Base-by-base conservation (phyloP, 2,113 vertebrate species). In the Brachirus orientalis region DNA sequence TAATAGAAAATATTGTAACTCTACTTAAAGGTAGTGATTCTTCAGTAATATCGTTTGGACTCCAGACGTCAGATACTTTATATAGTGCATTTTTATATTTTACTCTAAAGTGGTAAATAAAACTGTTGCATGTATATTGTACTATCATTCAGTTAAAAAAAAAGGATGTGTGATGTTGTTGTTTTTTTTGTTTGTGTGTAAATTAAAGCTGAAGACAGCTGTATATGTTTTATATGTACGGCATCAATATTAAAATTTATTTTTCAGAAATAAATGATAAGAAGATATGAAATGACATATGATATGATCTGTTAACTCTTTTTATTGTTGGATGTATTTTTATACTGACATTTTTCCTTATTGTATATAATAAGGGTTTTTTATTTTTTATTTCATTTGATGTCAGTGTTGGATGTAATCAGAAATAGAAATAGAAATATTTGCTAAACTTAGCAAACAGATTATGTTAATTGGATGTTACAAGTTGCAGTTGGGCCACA, bases 241-340 rank as follows among this genome's bases (percentile, higher is more conserved):
- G 52, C 75, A 83, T 86, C 77, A 43, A 22, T 80, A 79, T 82
- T 83, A 71, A 86, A 71, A 75, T 51, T 57, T 89, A 89, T 92
- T 92, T 91, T 89, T 85, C 61, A 87, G 78, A 89, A 88, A 43
- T 47, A 19, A 71, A 46, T 55, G 8, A 43, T 43, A 53, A 47
- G 8, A 51, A 56, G 1, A 35, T 37, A 12, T n/a, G n/a, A n/a
- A n/a, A n/a, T n/a, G n/a, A n/a, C n/a, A n/a, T n/a, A n/a, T n/a
- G n/a, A n/a, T n/a, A n/a, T n/a, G n/a, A n/a, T n/a, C n/a, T n/a
- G n/a, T n/a, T n/a, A n/a, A n/a, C n/a, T n/a, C 12, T 22, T 8
- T 1, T 60, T 43, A 10, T 40, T 28, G 28, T 28, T 28, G 16
- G 33, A 35, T 48, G 7, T 0, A 38, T 33, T 61, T 62, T 13